Evolutionary conservation across 2,797 vertebrate genomes (phyloP).

Genomic region (Molossus alvarezi): DNA sequence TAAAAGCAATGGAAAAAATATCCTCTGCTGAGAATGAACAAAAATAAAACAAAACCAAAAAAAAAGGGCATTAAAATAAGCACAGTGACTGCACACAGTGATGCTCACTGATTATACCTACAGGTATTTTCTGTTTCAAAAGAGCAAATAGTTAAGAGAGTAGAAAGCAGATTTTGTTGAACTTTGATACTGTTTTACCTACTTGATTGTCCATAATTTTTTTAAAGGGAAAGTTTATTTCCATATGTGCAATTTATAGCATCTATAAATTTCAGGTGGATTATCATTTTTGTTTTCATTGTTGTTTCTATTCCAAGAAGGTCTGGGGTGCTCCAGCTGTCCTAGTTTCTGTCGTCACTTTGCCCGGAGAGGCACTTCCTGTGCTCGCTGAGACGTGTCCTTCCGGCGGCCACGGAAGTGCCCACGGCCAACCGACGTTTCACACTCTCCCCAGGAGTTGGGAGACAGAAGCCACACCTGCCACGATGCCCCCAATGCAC

Average conservation of each 20-base stretch:
- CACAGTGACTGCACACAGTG: neutral
- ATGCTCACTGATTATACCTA: neutral
- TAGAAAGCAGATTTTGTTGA: neutral
- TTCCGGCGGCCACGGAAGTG: too few species aligned
- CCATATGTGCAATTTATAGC: neutral
- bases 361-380: neutral
- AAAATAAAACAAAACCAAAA: too few species aligned
- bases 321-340: neutral
- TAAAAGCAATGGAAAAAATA: too few species aligned
- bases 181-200: neutral
- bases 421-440: neutral
- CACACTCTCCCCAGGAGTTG: neutral
- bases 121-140: neutral
- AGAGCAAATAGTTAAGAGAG: neutral
- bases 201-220: neutral
- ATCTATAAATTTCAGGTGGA: constrained; percentile 20
- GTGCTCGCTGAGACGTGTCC: neutral
- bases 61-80: neutral
- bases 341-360: neutral
- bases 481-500: neutral
- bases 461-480: neutral
- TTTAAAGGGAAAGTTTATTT: neutral
- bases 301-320: constrained; percentile 25
- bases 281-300: neutral
- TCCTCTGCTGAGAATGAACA: too few species aligned